Percentiles rank a stretch among this genome's conserved stretches.
These are phyloP conservation scores for Stercorarius parasiticus DNA, from an alignment of 2,113 vertebrate species.

Conservation along the genomic window DNA sequence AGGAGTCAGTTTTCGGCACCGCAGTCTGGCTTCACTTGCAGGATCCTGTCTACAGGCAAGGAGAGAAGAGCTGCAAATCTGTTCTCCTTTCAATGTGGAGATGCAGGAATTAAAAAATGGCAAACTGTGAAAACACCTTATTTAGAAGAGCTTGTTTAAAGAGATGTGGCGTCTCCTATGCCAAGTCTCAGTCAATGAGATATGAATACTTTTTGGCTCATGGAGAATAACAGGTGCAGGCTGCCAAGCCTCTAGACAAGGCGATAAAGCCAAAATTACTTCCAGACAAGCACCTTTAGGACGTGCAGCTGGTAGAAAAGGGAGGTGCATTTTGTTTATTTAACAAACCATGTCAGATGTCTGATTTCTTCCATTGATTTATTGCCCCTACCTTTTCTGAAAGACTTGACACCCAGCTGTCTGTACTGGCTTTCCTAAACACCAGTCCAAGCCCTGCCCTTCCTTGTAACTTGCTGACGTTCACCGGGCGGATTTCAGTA, in stretches of 20 bases:
- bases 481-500: neutral
- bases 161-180: neutral
- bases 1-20: neutral
- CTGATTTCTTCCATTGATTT: neutral
- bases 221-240: neutral
- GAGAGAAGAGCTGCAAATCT: neutral
- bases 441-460: neutral
- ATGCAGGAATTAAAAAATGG: neutral
- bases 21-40: neutral
- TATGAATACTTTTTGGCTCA: neutral
- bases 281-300: neutral
- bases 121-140: neutral
- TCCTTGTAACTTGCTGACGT: neutral
- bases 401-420: neutral
- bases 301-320: neutral
- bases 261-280: neutral
- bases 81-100: neutral
- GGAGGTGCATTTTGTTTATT: neutral
- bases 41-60: neutral
- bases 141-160: neutral
- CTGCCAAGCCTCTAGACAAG: neutral
- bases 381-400: neutral
- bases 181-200: neutral
- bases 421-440: neutral
- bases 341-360: neutral